These are phyloP conservation scores for Heliconius hermathena DNA, from an alignment of 1,140 invertebrate genomes.

Conservation along the genomic window DNA sequence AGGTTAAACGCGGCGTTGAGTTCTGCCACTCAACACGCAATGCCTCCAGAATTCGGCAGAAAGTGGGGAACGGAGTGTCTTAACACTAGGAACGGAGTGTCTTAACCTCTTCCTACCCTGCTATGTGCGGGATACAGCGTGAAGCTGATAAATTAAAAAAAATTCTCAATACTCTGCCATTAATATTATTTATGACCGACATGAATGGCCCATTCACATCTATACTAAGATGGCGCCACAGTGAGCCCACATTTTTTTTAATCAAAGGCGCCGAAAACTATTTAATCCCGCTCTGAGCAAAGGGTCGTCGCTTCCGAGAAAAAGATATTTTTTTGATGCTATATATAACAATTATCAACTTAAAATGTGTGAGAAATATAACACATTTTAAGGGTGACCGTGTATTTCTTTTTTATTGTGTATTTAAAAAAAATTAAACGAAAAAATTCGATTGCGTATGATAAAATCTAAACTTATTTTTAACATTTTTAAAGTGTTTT, in stretches of 20 bases:
- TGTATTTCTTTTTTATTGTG: neutral
- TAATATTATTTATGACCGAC: slow-evolving; percentile 13
- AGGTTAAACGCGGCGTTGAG: no score
- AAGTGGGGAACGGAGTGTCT: no score
- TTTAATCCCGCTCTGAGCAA: slow-evolving; percentile 31
- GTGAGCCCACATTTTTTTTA: slow-evolving; percentile 32
- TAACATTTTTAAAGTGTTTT: no score
- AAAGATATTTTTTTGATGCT: slow-evolving; percentile 6
- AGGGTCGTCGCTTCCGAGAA: slow-evolving; percentile 49
- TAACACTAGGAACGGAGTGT: no score
- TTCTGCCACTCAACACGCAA: no score
- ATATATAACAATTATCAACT: slow-evolving; percentile 7
- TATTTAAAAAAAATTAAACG: neutral
- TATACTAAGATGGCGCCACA: slow-evolving; percentile 41
- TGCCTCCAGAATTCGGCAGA: no score
- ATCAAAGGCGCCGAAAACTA: slow-evolving; percentile 36
- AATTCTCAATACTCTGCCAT: neutral
- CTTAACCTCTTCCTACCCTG: no score
- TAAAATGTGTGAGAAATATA: slow-evolving; percentile 18
- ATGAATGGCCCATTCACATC: slow-evolving; percentile 46
- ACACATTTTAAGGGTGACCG: neutral
- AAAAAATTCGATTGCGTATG: no score
- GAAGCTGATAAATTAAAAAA: no score
- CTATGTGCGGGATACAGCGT: no score
- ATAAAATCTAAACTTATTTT: no score